Evolutionary conservation across 2,888 invertebrate species (phyloP), one percentile per base, ranked within the genome.

Genomic region (Drosophila cyrtoloma): DNA sequence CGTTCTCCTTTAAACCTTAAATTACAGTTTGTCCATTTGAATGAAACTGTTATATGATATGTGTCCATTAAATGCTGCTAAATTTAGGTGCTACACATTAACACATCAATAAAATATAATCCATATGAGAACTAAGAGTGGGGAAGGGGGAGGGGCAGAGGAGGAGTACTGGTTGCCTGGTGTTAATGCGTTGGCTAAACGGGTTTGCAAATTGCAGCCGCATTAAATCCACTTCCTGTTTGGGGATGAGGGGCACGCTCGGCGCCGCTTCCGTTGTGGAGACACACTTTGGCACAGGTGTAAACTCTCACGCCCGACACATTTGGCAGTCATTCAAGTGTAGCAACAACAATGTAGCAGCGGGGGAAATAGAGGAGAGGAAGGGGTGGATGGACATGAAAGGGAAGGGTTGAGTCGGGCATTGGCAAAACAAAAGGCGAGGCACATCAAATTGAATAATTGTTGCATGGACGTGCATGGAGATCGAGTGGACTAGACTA

Each of bases 271-370:
- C 83, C 86, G 84, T 44, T 74, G 82, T 62, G 75, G 77, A 58
- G 68, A 68, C 65, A 64, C 80, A 77, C 77, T 67, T 63, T 57
- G 62, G 59, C 67, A 74, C 89, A 85, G 85, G 85, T 85, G 85
- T 85, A 74, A 85, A 86, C 77, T 84, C 72, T 84, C 82, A 83
- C 83, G 78, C 83, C 81, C 75, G 79, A 77, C 88, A 85, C 80
- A 86, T 86, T 91, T 89, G 91, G 89, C 91, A 77, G 81, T 75
- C 82, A 84, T 86, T 88, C 84, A 91, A 88, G 82, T 90, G 86
- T 72, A 67, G 73, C 80, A 84, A 75, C 86, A 84, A 79, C 82
- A 83, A 75, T 71, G 73, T 32, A 35, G 22, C 28, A 16, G 5
- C 26, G 33, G 4, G 16, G 26, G 16, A 47, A 47, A 26, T 16